Conservation (phyloP, 2,113 vertebrate genomes). For the Tachysurus fulvidraco region DNA sequence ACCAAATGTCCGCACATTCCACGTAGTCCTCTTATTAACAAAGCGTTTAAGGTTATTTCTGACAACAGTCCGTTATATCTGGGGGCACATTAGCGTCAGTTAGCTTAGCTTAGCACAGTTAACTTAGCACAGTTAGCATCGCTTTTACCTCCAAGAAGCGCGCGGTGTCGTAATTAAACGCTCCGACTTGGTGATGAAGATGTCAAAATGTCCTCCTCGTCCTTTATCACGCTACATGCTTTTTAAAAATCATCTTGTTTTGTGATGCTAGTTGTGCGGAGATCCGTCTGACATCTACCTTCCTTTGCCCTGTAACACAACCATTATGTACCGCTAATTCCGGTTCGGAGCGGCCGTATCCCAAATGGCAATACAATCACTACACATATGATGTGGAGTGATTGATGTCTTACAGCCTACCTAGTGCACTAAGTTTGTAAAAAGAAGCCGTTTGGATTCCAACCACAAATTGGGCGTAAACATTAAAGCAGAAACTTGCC, state of each 20-base stretch:
- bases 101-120: not conserved
- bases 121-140: not conserved
- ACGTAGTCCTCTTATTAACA: too few relatives aligned
- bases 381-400: not conserved
- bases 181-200: not conserved
- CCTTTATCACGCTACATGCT: not conserved
- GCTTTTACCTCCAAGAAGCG: not conserved
- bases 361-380: not conserved
- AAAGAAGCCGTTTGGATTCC: not conserved
- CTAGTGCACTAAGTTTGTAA: not conserved
- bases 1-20: too few relatives aligned
- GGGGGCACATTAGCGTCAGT: not conserved
- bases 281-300: not conserved
- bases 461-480: not conserved
- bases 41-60: not conserved
- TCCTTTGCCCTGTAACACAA: not conserved
- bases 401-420: not conserved
- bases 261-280: not conserved
- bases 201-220: not conserved
- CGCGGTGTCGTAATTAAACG: not conserved
- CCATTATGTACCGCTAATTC: slow-evolving; percentile 47
- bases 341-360: slow-evolving; percentile 39
- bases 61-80: not conserved
- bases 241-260: not conserved
- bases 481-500: slow-evolving; percentile 16